Base-by-base conservation (phyloP, 1,140 invertebrate genomes). In the Drosophila bocki region DNA sequence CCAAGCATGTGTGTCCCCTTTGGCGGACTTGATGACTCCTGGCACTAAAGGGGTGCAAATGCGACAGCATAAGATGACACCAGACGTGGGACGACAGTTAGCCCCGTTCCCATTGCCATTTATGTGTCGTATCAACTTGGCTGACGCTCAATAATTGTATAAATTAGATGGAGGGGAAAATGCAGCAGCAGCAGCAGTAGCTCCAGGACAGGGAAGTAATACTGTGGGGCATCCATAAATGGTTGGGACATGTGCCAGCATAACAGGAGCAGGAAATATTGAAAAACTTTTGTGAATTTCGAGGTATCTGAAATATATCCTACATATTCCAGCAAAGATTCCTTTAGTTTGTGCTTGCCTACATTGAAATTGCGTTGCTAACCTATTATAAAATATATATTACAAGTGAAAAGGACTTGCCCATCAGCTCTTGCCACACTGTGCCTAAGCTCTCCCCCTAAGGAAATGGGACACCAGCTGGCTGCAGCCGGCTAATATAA, bases 41-140 rank as follows among this genome's bases (percentile, higher is more conserved):
- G 61, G 51, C 80, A 62, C 74, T 88, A 88, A 88, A 88, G 85
- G 83, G 84, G 80, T 88, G 85, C 75, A 83, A 88, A 84, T 84
- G 85, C 87, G 84, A 90, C 84, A 88, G 76, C 81, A 70, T 88
- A 88, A 88, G 84, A 84, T 64, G 84, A 88, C 84, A 88, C 78
- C 74, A 78, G 82, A 88, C 67, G 77, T 65, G 84, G 75, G 63
- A 62, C 83, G 80, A 80, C 85, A 84, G 51, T 65, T 57, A 60
- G 61, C 50, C 44, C 47, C 37, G n/a, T 33, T 15, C 11, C 44
- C 29, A 19, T 44, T 22, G 29, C 26, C 56, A 77, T 80, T 83
- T 88, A 77, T 87, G 81, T 87, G 76, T 78, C 61, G 42, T 72
- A 67, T 77, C 75, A 77, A 77, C 62, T 56, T 67, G 77, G 41